Percentiles rank a stretch among this genome's conserved stretches.
These are phyloP conservation scores for Delphinapterus leucas DNA, from an alignment of 2,113 vertebrate genomes.

Conservation along the genomic window DNA sequence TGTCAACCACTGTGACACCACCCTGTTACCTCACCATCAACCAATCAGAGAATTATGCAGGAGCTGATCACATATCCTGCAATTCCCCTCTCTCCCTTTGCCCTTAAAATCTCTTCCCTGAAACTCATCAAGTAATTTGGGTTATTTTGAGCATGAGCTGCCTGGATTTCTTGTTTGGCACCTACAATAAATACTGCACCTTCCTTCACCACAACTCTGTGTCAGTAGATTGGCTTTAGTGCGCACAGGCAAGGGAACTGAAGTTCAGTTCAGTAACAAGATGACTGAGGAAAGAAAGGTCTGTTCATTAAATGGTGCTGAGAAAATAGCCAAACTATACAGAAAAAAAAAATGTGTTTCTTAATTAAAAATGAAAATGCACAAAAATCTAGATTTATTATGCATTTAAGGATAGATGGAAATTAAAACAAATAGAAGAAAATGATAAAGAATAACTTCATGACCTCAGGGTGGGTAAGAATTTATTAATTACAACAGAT, in stretches of 20 bases:
- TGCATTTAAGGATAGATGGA: neutral
- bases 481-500: neutral
- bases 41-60: neutral
- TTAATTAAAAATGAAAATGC: neutral
- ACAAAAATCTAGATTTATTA: neutral
- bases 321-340: neutral
- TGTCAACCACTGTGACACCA: neutral
- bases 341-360: neutral
- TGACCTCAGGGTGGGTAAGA: neutral
- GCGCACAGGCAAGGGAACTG: neutral
- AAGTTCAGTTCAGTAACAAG: neutral
- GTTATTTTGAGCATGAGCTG: neutral
- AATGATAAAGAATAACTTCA: neutral
- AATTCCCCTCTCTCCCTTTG: neutral
- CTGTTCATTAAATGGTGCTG: neutral
- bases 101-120: neutral
- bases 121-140: neutral
- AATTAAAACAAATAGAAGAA: neutral
- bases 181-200: neutral
- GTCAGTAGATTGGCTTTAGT: neutral
- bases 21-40: neutral
- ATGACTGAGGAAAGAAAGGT: neutral
- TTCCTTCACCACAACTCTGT: neutral
- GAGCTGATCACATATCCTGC: neutral
- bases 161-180: neutral